Conservation (phyloP, 2,113 vertebrate species). For the Petrocephalus microphthalmus region DNA sequence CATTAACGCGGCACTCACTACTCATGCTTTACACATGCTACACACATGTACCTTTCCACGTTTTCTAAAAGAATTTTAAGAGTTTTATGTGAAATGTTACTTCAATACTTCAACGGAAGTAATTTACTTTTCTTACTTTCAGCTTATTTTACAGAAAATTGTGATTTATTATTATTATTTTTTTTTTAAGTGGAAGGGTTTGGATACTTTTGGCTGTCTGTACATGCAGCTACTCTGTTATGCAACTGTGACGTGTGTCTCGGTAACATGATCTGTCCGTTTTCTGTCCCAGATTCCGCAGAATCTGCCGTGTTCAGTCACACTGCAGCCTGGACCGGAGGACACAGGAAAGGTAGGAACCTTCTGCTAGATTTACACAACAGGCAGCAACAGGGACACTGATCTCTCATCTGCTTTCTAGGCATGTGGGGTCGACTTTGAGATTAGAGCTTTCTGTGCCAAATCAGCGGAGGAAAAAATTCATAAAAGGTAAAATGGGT, state of each 20-base stretch:
- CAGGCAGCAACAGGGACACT: neutral
- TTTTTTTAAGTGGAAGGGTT: neutral
- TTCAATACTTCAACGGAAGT: too few relatives aligned
- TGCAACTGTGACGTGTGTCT: neutral
- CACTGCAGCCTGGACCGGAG: conserved; percentile 83
- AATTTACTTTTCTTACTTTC: neutral
- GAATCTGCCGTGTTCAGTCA: conserved; percentile 78
- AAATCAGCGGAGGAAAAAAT: conserved; percentile 85
- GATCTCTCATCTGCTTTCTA: neutral
- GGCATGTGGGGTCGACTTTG: conserved; percentile 88
- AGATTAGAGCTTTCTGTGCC: conserved; percentile 86
- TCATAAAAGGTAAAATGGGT: conserved; percentile 72
- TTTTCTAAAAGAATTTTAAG: too few relatives aligned
- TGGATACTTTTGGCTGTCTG: neutral
- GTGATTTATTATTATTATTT: neutral
- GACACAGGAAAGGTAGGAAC: conserved; percentile 81
- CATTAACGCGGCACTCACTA: conserved; percentile 17
- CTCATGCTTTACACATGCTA: conserved; percentile 53
- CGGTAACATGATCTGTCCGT: neutral
- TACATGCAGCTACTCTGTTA: neutral
- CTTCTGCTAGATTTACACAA: neutral
- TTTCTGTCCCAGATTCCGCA: conserved; percentile 17
- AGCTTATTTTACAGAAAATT: neutral
- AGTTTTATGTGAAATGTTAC: neutral
- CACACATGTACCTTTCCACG: neutral